A percentile compares a stretch with the other conserved stretches of the same genome.
Evolutionary conservation across 2,888 invertebrate genomes (phyloP).

Genomic region (Clunio marinus): DNA sequence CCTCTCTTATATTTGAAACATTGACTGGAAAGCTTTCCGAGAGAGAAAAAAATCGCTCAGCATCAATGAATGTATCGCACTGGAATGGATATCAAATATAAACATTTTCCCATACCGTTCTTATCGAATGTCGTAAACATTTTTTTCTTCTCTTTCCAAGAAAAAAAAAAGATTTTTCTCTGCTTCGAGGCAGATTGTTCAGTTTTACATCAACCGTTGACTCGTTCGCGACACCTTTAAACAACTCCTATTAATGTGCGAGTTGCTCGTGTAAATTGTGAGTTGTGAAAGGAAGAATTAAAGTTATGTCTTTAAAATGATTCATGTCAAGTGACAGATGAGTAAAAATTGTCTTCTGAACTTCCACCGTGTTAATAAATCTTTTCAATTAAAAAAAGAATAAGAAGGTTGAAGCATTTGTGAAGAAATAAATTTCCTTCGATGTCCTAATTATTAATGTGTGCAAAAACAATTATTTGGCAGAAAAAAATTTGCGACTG

Average conservation of each 20-base stretch:
- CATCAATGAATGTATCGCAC: too few relatives aligned
- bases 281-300: background rate
- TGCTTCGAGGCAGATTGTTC: background rate
- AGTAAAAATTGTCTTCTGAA: too few relatives aligned
- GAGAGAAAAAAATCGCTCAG: background rate
- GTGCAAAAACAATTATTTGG: too few relatives aligned
- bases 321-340: too few relatives aligned
- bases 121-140: background rate
- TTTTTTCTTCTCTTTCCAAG: background rate
- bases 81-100: background rate
- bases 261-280: background rate
- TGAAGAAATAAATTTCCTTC: too few relatives aligned
- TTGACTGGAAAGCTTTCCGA: background rate
- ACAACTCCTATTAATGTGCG: background rate
- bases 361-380: too few relatives aligned
- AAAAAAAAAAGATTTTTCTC: background rate
- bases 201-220: conserved; percentile 13
- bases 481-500: too few relatives aligned
- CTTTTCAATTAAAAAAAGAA: too few relatives aligned
- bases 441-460: too few relatives aligned
- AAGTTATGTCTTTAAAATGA: too few relatives aligned
- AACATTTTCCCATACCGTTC: conserved; percentile 7
- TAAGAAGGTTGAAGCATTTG: too few relatives aligned
- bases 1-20: background rate
- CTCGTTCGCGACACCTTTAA: background rate